Percentiles rank a stretch among this genome's conserved stretches.
Evolutionary conservation across 2,888 invertebrate species (phyloP).

Genomic region (Drosophila formosana): DNA sequence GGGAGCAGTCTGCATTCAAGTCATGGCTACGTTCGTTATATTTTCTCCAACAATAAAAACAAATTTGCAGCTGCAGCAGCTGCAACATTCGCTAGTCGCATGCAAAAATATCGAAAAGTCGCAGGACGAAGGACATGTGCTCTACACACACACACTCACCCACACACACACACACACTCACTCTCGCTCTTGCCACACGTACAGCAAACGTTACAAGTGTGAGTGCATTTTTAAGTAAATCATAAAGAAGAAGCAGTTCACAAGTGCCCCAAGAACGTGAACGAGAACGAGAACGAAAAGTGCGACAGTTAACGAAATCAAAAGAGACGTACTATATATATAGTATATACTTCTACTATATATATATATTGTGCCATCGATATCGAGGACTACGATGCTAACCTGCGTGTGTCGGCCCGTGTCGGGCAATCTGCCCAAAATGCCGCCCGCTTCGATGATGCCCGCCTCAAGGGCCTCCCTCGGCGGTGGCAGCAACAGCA

Average conservation of each 20-base stretch:
- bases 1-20: constrained; percentile 40
- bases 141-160: constrained; percentile 35
- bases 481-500: constrained; percentile 58
- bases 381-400: constrained; percentile 73
- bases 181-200: no score
- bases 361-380: not conserved
- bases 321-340: constrained; percentile 29
- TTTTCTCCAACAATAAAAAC: constrained; percentile 74
- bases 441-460: constrained; percentile 81
- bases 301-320: constrained; percentile 48
- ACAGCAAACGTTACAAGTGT: constrained; percentile 29
- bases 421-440: constrained; percentile 85
- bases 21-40: constrained; percentile 65
- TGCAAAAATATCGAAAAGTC: constrained; percentile 52
- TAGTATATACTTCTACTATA: constrained; percentile 1
- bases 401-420: constrained; percentile 85
- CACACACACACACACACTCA: constrained; percentile 24
- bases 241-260: constrained; percentile 20
- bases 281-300: not conserved
- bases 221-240: constrained; percentile 63
- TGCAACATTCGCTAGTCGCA: constrained; percentile 22
- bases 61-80: constrained; percentile 65
- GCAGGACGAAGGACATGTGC: constrained; percentile 38
- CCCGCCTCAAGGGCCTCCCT: constrained; percentile 77
- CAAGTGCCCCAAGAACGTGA: not conserved